Conservation (phyloP, 2,888 invertebrate species). For the Clistopyga incitator region DNA sequence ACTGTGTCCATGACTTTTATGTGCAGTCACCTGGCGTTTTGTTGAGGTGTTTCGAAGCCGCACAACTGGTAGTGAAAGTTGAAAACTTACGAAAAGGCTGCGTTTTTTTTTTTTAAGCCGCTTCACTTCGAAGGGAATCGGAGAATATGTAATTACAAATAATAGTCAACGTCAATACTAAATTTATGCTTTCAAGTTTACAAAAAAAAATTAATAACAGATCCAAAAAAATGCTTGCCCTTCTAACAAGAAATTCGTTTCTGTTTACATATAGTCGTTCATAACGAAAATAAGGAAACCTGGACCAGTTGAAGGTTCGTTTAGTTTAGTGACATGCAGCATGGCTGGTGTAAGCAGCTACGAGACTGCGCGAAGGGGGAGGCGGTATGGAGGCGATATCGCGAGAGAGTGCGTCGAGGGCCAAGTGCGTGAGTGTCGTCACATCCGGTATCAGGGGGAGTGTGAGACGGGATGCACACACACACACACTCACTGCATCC, state of each 20-base stretch:
- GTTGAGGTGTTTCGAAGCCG: constrained; percentile 9
- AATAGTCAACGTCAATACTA: no score
- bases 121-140: neutral
- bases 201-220: no score
- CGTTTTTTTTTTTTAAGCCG: neutral
- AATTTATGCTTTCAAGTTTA: no score
- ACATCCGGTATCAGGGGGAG: constrained; percentile 78
- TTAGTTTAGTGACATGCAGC: neutral
- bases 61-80: constrained; percentile 10
- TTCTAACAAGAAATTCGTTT: neutral
- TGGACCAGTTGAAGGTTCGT: neutral
- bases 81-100: neutral
- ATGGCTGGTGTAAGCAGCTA: constrained; percentile 20
- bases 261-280: neutral
- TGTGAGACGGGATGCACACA: constrained; percentile 47
- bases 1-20: neutral
- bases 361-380: constrained; percentile 29
- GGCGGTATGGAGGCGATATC: constrained; percentile 58
- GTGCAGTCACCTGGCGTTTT: neutral
- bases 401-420: constrained; percentile 72
- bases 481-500: constrained; percentile 24
- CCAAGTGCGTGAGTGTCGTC: constrained; percentile 80
- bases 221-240: neutral
- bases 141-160: neutral
- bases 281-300: neutral